Base-by-base conservation (phyloP, 2,888 invertebrate species). In the Cyclophora albipunctata region DNA sequence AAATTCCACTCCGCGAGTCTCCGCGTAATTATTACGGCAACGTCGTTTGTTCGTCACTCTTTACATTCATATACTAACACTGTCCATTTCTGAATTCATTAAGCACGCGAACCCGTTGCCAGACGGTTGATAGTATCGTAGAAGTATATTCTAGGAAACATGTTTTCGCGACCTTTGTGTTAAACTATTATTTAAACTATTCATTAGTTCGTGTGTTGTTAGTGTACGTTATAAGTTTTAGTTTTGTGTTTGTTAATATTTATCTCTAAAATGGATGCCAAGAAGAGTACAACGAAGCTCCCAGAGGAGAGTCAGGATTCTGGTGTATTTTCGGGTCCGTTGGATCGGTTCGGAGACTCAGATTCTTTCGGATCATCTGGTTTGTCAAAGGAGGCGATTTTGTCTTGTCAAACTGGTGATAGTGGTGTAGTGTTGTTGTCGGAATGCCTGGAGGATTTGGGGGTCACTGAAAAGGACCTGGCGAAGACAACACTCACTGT, bases 401-500 rank as follows among this genome's bases (percentile, higher is more conserved):
- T 71, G 77, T 73, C 63, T 55, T 63, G 66, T 64, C 61, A 53
- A 45, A 63, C 68, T 42, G 77, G 91, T 51, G 94, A 94, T 73
- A 92, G 93, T 85, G 94, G 93, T 64, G 87, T 81, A 52, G 70
- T 93, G 73, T 89, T 81, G 51, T 82, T 93, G 60, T 85, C 91
- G 49, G 92, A 92, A 68, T 90, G 90, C 67, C 89, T 95, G 60
- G 90, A 91, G 57, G 90, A 90, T 62, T 78, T 93, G 56, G 71
- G 53, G 64, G 61, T 69, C 70, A 67, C 54, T 59, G 37, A 60
- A 64, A 46, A 56, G 70, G 54, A 65, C 2, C 1, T 5, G 20
- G 42, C 40, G 40, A 40, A 42, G 20, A 4, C 20, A 3, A n/a
- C 42, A 7, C 42, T 5, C 2, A 20, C 42, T 3, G 20, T 20